A percentile compares a stretch with the other conserved stretches of the same genome.
Evolutionary conservation across 2,888 invertebrate genomes (phyloP).

Genomic region (Standfussiana lucernea): DNA sequence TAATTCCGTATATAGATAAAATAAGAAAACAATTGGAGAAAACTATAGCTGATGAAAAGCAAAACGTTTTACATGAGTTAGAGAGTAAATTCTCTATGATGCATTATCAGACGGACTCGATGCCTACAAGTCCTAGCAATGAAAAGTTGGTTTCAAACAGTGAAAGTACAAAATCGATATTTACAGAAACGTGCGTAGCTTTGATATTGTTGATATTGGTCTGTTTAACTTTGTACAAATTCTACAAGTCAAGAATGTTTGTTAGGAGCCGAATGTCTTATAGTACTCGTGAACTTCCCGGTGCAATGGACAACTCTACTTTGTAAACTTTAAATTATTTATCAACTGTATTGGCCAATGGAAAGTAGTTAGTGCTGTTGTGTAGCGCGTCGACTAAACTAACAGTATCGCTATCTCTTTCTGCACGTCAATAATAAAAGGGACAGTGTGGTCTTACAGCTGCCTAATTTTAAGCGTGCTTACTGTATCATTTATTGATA

Average conservation of each 20-base stretch:
- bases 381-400: neutral
- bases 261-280: constrained; percentile 67
- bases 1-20: constrained; percentile 67
- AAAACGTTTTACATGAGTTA: constrained; percentile 68
- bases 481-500: neutral
- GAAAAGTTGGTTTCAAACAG: constrained; percentile 63
- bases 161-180: constrained; percentile 57
- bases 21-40: constrained; percentile 69
- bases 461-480: neutral
- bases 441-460: neutral
- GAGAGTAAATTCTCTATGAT: constrained; percentile 62
- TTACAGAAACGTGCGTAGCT: constrained; percentile 71
- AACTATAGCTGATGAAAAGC: constrained; percentile 67
- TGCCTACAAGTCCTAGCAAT: constrained; percentile 48
- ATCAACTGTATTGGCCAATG: neutral
- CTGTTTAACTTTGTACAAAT: constrained; percentile 69
- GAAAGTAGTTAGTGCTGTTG: neutral
- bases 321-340: constrained; percentile 59
- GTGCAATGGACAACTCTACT: constrained; percentile 73
- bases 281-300: constrained; percentile 73
- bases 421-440: neutral
- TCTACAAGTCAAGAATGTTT: constrained; percentile 73
- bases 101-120: constrained; percentile 41
- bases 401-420: neutral
- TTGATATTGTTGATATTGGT: constrained; percentile 74